A percentile compares a stretch with the other conserved stretches of the same genome.
Conservation (phyloP, 1,140 invertebrate genomes). For the Drosophila guanche region DNA sequence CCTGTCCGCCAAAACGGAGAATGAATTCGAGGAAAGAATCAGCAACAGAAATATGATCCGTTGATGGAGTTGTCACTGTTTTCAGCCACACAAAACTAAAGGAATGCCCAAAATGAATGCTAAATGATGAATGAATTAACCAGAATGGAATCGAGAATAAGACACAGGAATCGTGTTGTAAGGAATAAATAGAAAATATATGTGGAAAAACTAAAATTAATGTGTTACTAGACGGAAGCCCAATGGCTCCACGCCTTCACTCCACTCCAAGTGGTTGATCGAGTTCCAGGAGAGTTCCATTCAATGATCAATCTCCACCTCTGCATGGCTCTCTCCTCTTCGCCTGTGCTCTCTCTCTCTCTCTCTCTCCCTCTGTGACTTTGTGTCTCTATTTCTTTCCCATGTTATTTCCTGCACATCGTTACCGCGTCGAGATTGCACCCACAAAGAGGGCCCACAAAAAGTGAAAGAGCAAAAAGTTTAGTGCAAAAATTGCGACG, state of each 20-base stretch:
- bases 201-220: too few species aligned
- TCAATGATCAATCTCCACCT: too few species aligned
- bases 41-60: neutral
- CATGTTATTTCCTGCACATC: constrained; percentile 54
- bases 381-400: neutral
- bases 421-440: constrained; percentile 46
- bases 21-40: too few species aligned
- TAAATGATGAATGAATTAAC: neutral
- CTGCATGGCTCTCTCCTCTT: too few species aligned
- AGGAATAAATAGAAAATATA: neutral
- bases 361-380: too few species aligned
- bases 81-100: too few species aligned
- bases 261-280: too few species aligned
- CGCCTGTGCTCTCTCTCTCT: too few species aligned
- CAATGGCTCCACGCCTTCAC: too few species aligned
- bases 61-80: constrained; percentile 8
- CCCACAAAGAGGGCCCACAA: constrained; percentile 10
- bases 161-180: neutral
- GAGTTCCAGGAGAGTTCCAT: too few species aligned
- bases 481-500: constrained; percentile 60
- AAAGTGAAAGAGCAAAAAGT: constrained; percentile 75
- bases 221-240: too few species aligned
- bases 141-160: neutral
- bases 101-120: too few species aligned
- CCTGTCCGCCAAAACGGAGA: constrained; percentile 8